Evolutionary conservation across 2,888 invertebrate genomes (phyloP), one percentile per base, ranked within the genome.

Genomic region (Notocelia uddmanniana): DNA sequence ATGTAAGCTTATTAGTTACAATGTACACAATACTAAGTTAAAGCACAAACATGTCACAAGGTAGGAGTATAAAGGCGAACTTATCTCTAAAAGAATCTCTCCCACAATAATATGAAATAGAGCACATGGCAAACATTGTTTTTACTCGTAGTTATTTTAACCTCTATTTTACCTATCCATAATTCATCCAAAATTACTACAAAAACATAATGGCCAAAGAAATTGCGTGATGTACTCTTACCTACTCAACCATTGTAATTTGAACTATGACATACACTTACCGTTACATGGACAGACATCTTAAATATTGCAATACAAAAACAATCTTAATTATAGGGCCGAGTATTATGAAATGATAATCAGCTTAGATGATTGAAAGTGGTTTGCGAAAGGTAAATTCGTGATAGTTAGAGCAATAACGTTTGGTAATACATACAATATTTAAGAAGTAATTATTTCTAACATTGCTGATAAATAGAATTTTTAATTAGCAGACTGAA

Each of bases 251-350:
- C 76, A 82, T 84, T 83, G 87, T 78, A 82, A 76, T 81, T 80
- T 80, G 82, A 79, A 80, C 81, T 79, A 80, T 81, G 82, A 80
- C 80, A 76, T 81, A 76, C 77, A 74, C 77, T 80, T 86, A 57
- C 34, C 85, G 83, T 86, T 85, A 84, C 76, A 83, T 84, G 86
- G 84, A 79, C 79, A 79, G 52, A 31, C 52, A 78, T 78, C n/a
- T 86, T 77, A 82, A 69, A 77, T 76, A 81, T 85, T 87, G 80
- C 83, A 85, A 83, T 73, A 81, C 81, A 79, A 86, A 87, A 86
- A 87, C 87, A 87, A 86, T 88, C 89, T 84, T 89, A 89, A 90
- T 89, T 87, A 85, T 82, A 84, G 78, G 83, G 81, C 83, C 74
- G 70, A 66, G 54, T 68, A 74, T 66, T 66, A 68, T 68, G 68